A percentile compares a stretch with the other conserved stretches of the same genome.
phyloP scores from a whole-genome alignment of 2,888 invertebrate genomes.

The Stenchaetothrips biformis region DNA sequence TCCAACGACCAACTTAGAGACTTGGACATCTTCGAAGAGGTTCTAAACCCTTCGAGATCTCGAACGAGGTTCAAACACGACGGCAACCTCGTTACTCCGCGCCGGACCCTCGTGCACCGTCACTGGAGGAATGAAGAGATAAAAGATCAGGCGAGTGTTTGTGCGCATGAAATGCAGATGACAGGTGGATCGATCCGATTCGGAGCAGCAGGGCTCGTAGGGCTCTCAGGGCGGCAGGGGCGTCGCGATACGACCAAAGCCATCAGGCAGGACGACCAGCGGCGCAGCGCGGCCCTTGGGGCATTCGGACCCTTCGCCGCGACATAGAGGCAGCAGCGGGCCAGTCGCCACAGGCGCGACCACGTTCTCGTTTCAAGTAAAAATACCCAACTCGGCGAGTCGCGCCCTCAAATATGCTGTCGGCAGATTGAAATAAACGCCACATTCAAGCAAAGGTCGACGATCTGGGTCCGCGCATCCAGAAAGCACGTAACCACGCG shows the following conservation, averaged over 20 bases:
- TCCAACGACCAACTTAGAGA: too few relatives aligned
- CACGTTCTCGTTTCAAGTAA: neutral
- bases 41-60: too few relatives aligned
- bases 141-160: neutral
- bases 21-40: too few relatives aligned
- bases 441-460: constrained; percentile 9
- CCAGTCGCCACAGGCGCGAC: neutral
- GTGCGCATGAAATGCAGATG: neutral
- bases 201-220: neutral
- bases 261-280: neutral
- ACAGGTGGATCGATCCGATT: neutral
- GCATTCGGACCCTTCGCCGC: neutral
- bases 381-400: constrained; percentile 1
- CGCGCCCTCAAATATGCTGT: constrained; percentile 1
- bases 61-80: neutral
- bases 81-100: neutral
- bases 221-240: neutral
- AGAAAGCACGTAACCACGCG: neutral
- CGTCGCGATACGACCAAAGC: neutral
- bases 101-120: neutral
- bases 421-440: constrained; percentile 6
- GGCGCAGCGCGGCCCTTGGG: neutral
- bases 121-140: neutral
- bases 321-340: neutral
- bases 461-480: neutral